phyloP scores from a whole-genome alignment of 2,888 invertebrate genomes.

The Rotaria magnacalcarata region DNA sequence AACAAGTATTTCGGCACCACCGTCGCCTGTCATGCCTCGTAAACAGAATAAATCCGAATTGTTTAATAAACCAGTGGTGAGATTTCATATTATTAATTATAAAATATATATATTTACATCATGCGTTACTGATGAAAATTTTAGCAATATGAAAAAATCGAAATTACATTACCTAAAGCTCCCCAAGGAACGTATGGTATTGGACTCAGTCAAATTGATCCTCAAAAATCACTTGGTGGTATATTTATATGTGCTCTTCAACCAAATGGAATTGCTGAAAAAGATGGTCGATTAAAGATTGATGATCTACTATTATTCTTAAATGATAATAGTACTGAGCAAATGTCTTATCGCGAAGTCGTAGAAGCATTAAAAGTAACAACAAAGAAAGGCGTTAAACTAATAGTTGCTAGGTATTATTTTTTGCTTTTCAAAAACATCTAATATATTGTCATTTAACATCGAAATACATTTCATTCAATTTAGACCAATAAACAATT shows the following conservation, averaged over 20 bases:
- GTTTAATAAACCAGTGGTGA: constrained; percentile 2
- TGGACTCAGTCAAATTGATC: constrained; percentile 8
- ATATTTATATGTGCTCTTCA: constrained; percentile 27
- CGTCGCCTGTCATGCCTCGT: not conserved
- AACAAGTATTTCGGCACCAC: not conserved
- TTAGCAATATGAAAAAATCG: constrained; percentile 22
- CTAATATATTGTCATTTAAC: not conserved
- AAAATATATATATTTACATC: no score
- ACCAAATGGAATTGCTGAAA: not conserved
- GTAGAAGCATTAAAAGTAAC: constrained; percentile 2
- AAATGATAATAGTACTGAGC: not conserved
- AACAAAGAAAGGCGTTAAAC: constrained; percentile 26
- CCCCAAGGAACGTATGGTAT: constrained; percentile 19
- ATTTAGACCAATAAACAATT: not conserved
- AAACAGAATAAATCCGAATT: not conserved
- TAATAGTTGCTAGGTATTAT: not conserved
- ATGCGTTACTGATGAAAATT: not conserved
- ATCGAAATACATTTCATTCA: not conserved
- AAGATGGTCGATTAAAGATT: constrained; percentile 21
- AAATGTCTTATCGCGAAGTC: constrained; percentile 24
- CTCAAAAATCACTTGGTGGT: not conserved
- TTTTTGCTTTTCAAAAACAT: not conserved
- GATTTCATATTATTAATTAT: not conserved
- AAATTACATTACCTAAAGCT: not conserved
- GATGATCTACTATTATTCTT: not conserved